phyloP scores from a whole-genome alignment of 2,888 invertebrate genomes.

The Eupithecia exiguata region DNA sequence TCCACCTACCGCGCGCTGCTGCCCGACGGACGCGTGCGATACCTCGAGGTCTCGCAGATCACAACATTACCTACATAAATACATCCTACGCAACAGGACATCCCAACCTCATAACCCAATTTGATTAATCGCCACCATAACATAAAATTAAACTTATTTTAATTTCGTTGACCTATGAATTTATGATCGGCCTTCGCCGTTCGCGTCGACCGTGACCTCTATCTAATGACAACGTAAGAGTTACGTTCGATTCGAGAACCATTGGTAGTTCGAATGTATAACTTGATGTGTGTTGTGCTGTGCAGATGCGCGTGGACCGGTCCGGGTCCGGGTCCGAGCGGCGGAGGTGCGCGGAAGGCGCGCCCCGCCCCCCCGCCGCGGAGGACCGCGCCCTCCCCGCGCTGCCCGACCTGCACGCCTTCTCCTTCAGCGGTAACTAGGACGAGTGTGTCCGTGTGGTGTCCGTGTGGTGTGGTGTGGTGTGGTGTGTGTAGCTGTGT shows the following conservation, averaged over 20 bases:
- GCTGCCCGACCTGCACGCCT: slow-evolving; percentile 62
- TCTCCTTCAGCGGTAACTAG: slow-evolving; percentile 62
- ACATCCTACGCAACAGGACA: no score
- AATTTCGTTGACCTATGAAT: not conserved
- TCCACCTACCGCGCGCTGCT: slow-evolving; percentile 56
- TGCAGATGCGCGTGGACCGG: slow-evolving; percentile 63
- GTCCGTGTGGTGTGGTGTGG: not conserved
- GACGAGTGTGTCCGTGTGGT: not conserved
- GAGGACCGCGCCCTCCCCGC: slow-evolving; percentile 59
- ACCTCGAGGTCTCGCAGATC: slow-evolving; percentile 51
- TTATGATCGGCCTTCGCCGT: not conserved
- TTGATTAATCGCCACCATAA: not conserved
- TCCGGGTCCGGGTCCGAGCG: slow-evolving; percentile 50
- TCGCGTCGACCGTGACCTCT: not conserved
- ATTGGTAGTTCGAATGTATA: not conserved
- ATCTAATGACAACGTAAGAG: no score
- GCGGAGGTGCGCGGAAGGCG: slow-evolving; percentile 56
- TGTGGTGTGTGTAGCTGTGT: not conserved
- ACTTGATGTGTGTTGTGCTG: not conserved
- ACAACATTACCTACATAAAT: no score
- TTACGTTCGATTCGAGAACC: no score
- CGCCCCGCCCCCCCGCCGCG: slow-evolving; percentile 45
- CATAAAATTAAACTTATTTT: not conserved
- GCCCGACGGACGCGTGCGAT: slow-evolving; percentile 56
- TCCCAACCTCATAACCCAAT: not conserved